Evolutionary conservation across 1,140 invertebrate species (phyloP).

Genomic region (Dinothrombium tinctorium): DNA sequence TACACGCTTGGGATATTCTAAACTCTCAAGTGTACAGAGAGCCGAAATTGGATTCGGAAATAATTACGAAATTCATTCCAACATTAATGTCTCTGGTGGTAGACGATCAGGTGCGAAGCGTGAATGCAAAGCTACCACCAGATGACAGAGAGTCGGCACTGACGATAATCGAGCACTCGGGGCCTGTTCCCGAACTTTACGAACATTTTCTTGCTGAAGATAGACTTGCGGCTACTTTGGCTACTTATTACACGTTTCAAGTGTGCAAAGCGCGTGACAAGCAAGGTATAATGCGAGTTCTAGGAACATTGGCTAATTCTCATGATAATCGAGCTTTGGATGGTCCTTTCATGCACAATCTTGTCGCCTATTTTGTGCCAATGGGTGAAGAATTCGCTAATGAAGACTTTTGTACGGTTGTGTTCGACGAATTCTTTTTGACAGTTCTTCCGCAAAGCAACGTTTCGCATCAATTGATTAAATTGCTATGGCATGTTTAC

Average conservation of each 20-base stretch:
- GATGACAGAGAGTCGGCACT: constrained; percentile 78
- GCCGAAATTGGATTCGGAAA: constrained; percentile 63
- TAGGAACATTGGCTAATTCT: constrained; percentile 62
- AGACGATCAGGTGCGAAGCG: constrained; percentile 71
- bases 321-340: constrained; percentile 76
- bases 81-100: constrained; percentile 85
- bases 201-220: constrained; percentile 65
- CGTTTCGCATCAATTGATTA: constrained; percentile 73
- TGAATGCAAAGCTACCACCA: constrained; percentile 66
- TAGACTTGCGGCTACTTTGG: constrained; percentile 64
- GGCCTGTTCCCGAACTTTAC: constrained; percentile 71
- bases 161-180: constrained; percentile 77
- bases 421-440: constrained; percentile 82
- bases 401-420: constrained; percentile 79
- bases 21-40: constrained; percentile 75
- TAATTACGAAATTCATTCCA: constrained; percentile 83
- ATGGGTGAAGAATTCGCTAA: constrained; percentile 74
- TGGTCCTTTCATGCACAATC: constrained; percentile 76
- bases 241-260: constrained; percentile 85
- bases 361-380: constrained; percentile 64
- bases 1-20: constrained; percentile 91
- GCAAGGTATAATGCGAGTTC: constrained; percentile 55
- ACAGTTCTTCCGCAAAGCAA: constrained; percentile 37
- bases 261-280: constrained; percentile 53
- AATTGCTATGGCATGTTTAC: constrained; percentile 75